Conservation (phyloP, 2,888 invertebrate species). For the Sialis lutaria region DNA sequence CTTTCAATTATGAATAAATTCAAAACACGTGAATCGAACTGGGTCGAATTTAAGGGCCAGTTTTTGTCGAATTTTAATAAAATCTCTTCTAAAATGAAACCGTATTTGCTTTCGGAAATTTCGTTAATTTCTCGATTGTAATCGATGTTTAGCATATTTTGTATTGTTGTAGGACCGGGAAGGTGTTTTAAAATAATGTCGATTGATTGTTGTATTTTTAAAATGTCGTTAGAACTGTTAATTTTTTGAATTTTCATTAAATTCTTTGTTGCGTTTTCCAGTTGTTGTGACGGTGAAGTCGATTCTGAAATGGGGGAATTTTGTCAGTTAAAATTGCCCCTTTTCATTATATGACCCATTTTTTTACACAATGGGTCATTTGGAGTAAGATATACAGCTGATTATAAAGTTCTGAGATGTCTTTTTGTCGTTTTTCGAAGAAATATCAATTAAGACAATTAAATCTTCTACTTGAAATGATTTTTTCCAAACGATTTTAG, state of each 20-base stretch:
- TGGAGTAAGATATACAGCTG: too few species aligned
- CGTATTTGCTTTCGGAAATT: slow-evolving; percentile 29
- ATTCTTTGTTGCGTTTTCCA: slow-evolving; percentile 18
- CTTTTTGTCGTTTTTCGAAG: too few species aligned
- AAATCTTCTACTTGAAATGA: too few species aligned
- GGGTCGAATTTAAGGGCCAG: slow-evolving; percentile 33
- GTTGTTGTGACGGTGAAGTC: slow-evolving; percentile 18
- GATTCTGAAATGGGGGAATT: slow-evolving; percentile 11
- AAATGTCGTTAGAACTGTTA: slow-evolving; percentile 20
- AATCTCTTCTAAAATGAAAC: slow-evolving; percentile 30
- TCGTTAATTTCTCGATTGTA: slow-evolving; percentile 17
- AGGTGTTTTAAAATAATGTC: slow-evolving; percentile 10
- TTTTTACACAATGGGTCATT: too few species aligned
- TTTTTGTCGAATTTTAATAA: slow-evolving; percentile 31
- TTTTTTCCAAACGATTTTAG: too few species aligned
- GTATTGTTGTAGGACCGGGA: slow-evolving; percentile 43
- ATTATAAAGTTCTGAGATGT: too few species aligned
- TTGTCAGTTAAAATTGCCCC: too few species aligned
- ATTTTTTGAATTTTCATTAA: slow-evolving; percentile 19
- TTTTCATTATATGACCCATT: too few species aligned
- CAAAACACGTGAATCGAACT: slow-evolving; percentile 26
- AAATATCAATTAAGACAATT: too few species aligned
- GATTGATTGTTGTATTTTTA: slow-evolving; percentile 17
- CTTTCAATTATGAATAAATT: slow-evolving; percentile 37
- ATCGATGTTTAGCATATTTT: slow-evolving; percentile 42